Base-by-base conservation (phyloP, 2,113 vertebrate genomes). In the Onychostruthus taczanowskii region DNA sequence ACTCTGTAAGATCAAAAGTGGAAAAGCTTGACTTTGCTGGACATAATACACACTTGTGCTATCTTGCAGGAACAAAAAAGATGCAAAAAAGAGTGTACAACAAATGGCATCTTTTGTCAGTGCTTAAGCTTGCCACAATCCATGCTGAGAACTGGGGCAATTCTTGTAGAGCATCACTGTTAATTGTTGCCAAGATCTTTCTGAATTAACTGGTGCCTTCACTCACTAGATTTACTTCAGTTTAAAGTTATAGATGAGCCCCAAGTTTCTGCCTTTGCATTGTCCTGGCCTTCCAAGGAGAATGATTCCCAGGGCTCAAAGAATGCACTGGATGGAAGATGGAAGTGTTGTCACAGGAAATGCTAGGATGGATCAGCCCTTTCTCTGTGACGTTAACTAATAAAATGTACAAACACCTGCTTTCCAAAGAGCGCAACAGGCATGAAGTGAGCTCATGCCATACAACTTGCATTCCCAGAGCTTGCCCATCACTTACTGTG, bases 81-180 rank as follows among this genome's bases (percentile, higher is more conserved):
- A 24, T 4, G 4, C 2, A 35, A 63, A 52, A 72, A 56, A 63
- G 6, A 47, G 6, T 4, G 0, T 13, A 41, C 2, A 7, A 18
- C 19, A 35, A 78, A 28, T 3, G 1, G 2, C 12, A 62, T 46
- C 10, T 82, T 84, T 81, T 69, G 20, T 64, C 35, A 55, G 2
- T 37, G 27, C 14, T 74, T 49, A 78, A 56, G 17, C 24, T 46
- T 79, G 16, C 16, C 37, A 27, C 12, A 47, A 16, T 49, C 21
- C 66, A 55, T 64, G 24, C 7, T 70, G 56, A 28, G 9, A 83
- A 66, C 10, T 8, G 53, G 16, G 14, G 3, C 5, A 61, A 16
- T 43, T 82, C 86, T 80, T 62, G 41, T 23, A 39, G 2, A 13
- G 16, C 33, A 62, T 3, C 7, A 49, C 9, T 68, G 7, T 24